These are phyloP conservation scores for Drosophila prosaltans DNA, from an alignment of 1,140 invertebrate genomes.

Conservation along the genomic window DNA sequence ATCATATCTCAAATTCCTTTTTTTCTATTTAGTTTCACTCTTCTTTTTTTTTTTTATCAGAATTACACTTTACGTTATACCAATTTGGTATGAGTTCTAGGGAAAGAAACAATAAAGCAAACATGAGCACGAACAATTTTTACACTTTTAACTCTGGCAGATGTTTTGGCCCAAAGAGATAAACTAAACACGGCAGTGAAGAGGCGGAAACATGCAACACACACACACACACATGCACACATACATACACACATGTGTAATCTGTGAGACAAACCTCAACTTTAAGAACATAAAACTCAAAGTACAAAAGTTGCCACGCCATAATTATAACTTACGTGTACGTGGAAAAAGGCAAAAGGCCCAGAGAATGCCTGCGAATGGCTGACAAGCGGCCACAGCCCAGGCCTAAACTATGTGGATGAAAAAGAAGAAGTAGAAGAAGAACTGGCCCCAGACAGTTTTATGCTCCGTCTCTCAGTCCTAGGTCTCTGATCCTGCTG, in stretches of 20 bases:
- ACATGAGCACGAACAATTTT: constrained; percentile 19
- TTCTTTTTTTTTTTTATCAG: neutral
- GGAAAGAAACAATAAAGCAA: constrained; percentile 20
- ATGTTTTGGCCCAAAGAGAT: constrained; percentile 15
- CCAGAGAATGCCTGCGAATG: constrained; percentile 23
- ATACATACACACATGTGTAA: constrained; percentile 15
- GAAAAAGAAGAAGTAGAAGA: neutral
- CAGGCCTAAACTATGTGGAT: neutral
- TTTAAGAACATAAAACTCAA: constrained; percentile 54
- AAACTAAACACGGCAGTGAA: constrained; percentile 24
- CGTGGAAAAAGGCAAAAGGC: constrained; percentile 41
- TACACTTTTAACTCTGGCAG: constrained; percentile 10
- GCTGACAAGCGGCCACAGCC: constrained; percentile 17
- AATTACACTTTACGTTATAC: constrained; percentile 11
- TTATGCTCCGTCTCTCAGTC: neutral
- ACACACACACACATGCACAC: constrained; percentile 5
- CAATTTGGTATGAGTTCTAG: constrained; percentile 14
- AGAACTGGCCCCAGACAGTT: constrained; percentile 1
- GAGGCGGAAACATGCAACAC: constrained; percentile 30
- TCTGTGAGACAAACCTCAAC: constrained; percentile 34
- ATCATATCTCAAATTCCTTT: constrained; percentile 8
- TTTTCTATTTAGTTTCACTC: neutral
- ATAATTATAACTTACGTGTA: constrained; percentile 56
- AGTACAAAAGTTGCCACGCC: constrained; percentile 53
- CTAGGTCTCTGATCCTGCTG: constrained; percentile 17